Evolutionary conservation across 2,113 vertebrate species (phyloP).

Genomic region (Myiagra hebetior): DNA sequence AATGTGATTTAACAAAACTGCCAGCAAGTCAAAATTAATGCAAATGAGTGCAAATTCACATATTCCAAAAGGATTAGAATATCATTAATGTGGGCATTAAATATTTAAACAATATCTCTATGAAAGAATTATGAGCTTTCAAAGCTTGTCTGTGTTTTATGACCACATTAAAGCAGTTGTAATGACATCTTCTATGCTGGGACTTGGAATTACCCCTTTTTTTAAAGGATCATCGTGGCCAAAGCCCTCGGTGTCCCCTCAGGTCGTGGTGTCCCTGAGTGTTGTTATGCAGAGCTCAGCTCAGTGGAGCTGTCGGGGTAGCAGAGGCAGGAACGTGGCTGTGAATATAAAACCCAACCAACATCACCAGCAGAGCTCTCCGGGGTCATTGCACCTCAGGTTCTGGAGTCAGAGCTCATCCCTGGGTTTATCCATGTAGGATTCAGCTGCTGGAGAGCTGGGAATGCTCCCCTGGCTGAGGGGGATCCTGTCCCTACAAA

Average conservation of each 20-base stretch:
- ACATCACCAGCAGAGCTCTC: neutral
- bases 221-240: neutral
- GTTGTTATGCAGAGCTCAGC: neutral
- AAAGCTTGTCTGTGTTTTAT: neutral
- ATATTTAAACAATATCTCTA: constrained; percentile 61
- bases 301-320: neutral
- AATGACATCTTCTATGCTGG: neutral
- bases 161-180: neutral
- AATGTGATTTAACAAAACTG: neutral
- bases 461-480: fast-evolving
- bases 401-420: neutral
- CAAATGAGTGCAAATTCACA: constrained; percentile 41
- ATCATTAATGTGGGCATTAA: constrained; percentile 54
- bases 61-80: constrained; percentile 52
- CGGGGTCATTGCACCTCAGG: fast-evolving
- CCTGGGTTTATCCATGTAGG: fast-evolving
- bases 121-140: constrained; percentile 49
- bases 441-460: neutral
- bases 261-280: neutral
- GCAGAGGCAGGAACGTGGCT: neutral
- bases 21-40: constrained; percentile 39
- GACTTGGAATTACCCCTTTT: neutral
- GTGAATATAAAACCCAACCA: neutral
- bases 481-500: neutral
- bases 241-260: neutral